Conservation (phyloP, 2,888 invertebrate genomes). For the Epistrophe grossulariae region DNA sequence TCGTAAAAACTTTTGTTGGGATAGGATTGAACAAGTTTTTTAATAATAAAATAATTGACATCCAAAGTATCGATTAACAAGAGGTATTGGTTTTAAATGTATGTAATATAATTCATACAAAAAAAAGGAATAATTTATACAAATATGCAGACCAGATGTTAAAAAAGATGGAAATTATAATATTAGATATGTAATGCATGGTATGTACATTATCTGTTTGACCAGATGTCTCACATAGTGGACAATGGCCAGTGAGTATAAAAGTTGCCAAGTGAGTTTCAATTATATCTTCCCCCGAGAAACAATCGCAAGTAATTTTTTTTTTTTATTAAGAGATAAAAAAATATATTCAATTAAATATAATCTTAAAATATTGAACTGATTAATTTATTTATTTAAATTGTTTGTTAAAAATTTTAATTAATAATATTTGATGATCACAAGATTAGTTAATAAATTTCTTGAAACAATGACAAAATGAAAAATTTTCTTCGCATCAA, state of each 20-base stretch:
- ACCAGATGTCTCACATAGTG: not conserved
- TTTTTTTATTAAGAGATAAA: too few relatives aligned
- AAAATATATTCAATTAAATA: too few relatives aligned
- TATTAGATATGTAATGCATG: not conserved
- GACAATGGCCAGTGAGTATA: not conserved
- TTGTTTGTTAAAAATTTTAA: too few relatives aligned
- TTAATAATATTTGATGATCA: too few relatives aligned
- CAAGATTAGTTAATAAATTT: too few relatives aligned
- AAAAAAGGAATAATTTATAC: not conserved
- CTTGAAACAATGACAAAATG: too few relatives aligned
- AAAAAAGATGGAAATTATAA: not conserved
- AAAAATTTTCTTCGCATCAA: too few relatives aligned
- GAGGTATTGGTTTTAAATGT: not conserved
- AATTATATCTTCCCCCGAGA: slow-evolving; percentile 1
- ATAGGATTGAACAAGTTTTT: slow-evolving; percentile 13
- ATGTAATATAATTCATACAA: not conserved
- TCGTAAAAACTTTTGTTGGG: not conserved
- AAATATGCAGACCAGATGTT: slow-evolving; percentile 5
- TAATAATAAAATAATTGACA: not conserved
- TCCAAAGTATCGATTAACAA: slow-evolving; percentile 1
- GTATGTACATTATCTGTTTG: not conserved
- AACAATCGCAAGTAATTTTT: too few relatives aligned
- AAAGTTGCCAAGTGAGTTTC: slow-evolving; percentile 19
- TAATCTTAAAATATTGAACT: not conserved
- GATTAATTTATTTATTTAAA: not conserved